Conservation (phyloP, 2,113 vertebrate genomes). For the Galbula dea region DNA sequence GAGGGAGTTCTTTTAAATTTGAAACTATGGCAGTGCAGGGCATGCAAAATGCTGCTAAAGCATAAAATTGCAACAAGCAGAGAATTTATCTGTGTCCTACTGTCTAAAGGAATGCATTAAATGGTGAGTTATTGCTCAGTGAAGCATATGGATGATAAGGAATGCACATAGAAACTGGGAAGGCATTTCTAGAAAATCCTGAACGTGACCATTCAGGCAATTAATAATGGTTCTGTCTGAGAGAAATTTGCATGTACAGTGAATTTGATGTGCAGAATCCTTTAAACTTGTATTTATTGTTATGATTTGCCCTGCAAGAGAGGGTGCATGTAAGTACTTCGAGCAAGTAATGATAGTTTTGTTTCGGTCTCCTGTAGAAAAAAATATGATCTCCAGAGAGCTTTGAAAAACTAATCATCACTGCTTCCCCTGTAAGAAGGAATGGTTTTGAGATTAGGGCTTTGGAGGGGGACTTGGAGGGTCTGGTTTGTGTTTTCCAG, state of each 20-base stretch:
- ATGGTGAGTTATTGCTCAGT: background rate
- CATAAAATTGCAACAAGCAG: background rate
- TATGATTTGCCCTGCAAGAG: background rate
- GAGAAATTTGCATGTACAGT: background rate
- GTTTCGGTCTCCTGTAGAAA: background rate
- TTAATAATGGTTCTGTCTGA: background rate
- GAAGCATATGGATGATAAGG: background rate
- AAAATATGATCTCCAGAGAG: background rate
- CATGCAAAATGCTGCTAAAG: background rate
- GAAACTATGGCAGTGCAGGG: background rate
- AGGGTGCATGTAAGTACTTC: background rate
- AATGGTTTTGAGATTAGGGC: slow-evolving; percentile 41
- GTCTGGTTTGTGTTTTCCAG: slow-evolving; percentile 32
- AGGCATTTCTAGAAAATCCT: background rate
- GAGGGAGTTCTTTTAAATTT: background rate
- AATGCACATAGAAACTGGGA: background rate
- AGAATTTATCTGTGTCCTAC: background rate
- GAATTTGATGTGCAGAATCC: background rate
- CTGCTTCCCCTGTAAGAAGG: background rate
- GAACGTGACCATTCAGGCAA: background rate
- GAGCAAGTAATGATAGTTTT: background rate
- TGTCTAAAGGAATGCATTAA: background rate
- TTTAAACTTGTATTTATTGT: background rate
- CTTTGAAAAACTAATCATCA: slow-evolving; percentile 30
- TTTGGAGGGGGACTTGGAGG: background rate